phyloP scores from a whole-genome alignment of 2,113 vertebrate genomes.

The Ameiurus melas region DNA sequence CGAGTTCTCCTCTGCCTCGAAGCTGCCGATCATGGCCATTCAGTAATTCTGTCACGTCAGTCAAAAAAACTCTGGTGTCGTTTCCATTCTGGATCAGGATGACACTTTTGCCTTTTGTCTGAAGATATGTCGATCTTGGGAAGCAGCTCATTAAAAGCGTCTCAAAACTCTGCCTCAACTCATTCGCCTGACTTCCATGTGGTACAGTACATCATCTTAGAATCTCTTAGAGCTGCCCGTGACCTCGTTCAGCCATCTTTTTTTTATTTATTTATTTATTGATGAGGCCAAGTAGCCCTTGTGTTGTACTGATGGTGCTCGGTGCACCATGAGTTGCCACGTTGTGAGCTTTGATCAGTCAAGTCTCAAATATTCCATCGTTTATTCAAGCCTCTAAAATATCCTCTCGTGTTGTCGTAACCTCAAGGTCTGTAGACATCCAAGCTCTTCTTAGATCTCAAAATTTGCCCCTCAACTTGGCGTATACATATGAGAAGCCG shows the following conservation, averaged over 20 bases:
- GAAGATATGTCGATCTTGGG: constrained; percentile 39
- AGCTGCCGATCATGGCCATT: constrained; percentile 44
- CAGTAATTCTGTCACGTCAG: constrained; percentile 40
- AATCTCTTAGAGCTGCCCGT: constrained; percentile 11
- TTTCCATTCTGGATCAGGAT: constrained; percentile 44
- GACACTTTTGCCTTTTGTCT: constrained; percentile 39
- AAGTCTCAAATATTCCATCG: background rate
- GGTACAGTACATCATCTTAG: constrained; percentile 48
- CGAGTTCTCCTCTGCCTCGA: constrained; percentile 23
- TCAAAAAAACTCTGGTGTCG: constrained; percentile 37
- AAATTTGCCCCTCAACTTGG: background rate
- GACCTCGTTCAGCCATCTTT: background rate
- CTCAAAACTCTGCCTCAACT: constrained; percentile 45
- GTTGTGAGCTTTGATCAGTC: background rate
- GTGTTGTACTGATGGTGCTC: no score
- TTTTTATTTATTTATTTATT: background rate
- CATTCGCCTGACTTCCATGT: constrained; percentile 32
- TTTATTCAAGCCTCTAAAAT: background rate
- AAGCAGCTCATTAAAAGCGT: constrained; percentile 32
- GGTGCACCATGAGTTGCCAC: background rate
- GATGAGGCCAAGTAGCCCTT: background rate
- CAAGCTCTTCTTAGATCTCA: constrained; percentile 14
- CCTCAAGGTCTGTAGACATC: constrained; percentile 3
- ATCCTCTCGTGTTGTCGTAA: background rate
- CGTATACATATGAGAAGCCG: background rate